Base-by-base conservation (phyloP, 2,888 invertebrate genomes). In the Papilio protenor region DNA sequence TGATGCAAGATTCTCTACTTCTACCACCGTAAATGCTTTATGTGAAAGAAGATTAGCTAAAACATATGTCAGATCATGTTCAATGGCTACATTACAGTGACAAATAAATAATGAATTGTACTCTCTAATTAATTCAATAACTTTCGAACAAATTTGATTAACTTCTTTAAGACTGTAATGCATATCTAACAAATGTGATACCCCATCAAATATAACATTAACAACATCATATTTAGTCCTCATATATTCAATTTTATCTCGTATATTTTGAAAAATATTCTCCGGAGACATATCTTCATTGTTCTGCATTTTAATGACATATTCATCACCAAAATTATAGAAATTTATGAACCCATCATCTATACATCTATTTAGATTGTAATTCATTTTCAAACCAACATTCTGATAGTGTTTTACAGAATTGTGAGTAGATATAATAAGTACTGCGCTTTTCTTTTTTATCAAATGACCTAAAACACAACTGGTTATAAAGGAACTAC, bases 351-450 rank as follows among this genome's bases (percentile, higher is more conserved):
- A 83, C 40, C 92, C 93, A 70, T 85, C 85, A 14, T 95, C 90
- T 80, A 95, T 84, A 79, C 90, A 85, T 83, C 89, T 94, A 77
- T 95, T 94, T 52, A 97, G 90, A 87, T 97, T 97, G 85, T 96
- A 97, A 73, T 97, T 97, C 85, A 97, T 94, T 84, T 97, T 96
- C 85, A 96, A 96, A 18, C 97, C 97, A 55, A 97, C 95, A 90
- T 96, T 96, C 79, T 97, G 96, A 85, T 97, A 97, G 87, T 97
- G 97, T 76, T 95, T 95, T 72, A 96, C 92, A 2, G 96, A 96
- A 84, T 97, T 96, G 86, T 97, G 97, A 79, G 96, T 93, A 73
- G 96, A 95, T 73, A 97, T 92, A 72, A 97, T 90, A 83, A 97
- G 93, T 10, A 96, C 90, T 75, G 95, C 95, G 77, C 94, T 91